A percentile compares a stretch with the other conserved stretches of the same genome.
Evolutionary conservation across 2,888 invertebrate genomes (phyloP).

Genomic region (Rotaria sp.): DNA sequence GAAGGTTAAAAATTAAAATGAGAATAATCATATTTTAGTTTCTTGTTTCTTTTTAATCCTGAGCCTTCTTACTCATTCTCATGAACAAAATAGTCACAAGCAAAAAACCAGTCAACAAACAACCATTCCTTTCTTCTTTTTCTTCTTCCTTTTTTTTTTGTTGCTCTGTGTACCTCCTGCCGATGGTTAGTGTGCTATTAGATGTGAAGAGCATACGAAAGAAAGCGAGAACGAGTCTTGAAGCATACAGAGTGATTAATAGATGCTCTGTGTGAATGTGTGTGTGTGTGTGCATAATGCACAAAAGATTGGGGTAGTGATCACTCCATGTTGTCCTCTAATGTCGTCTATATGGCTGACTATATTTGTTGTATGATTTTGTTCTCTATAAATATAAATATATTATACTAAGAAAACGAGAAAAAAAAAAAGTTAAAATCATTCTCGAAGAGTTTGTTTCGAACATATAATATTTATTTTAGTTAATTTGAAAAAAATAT

Average conservation of each 20-base stretch:
- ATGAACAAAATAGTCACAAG: background rate
- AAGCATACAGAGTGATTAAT: background rate
- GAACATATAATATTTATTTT: background rate
- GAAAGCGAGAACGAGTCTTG: slow-evolving; percentile 17
- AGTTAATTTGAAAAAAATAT: slow-evolving; percentile 2
- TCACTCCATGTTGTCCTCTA: background rate
- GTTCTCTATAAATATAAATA: background rate
- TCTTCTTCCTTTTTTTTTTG: background rate
- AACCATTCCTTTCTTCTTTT: background rate
- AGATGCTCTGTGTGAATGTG: background rate
- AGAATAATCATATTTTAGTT: background rate
- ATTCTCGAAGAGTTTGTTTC: background rate
- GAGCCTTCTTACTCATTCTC: background rate
- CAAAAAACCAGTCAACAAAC: slow-evolving; percentile 14
- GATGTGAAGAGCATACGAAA: slow-evolving; percentile 6
- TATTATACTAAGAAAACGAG: background rate
- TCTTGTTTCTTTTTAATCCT: background rate
- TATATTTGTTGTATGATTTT: background rate
- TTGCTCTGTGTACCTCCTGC: slow-evolving; percentile 8
- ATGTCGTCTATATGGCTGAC: background rate
- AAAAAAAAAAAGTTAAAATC: background rate
- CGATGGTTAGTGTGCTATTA: background rate
- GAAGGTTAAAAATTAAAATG: background rate
- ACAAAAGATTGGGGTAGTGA: slow-evolving; percentile 17
- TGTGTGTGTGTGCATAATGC: background rate